Conservation (phyloP, 1,140 invertebrate species). For the Daktulosphaira vitifoliae region DNA sequence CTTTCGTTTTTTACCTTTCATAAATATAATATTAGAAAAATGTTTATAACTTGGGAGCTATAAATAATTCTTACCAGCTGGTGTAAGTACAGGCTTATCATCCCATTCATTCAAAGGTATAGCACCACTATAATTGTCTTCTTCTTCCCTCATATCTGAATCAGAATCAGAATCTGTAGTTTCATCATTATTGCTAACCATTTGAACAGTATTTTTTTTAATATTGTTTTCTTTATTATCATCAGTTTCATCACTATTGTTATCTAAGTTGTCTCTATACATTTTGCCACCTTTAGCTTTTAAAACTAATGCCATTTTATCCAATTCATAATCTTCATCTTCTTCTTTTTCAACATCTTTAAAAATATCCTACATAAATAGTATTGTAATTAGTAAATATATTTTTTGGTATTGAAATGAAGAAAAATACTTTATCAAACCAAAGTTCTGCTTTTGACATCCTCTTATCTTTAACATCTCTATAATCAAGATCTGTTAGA, state of each 20-base stretch:
- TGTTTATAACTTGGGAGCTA: too few relatives aligned
- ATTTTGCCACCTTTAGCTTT: slow-evolving; percentile 60
- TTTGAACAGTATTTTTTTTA: slow-evolving; percentile 40
- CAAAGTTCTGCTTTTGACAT: slow-evolving; percentile 72
- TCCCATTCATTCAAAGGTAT: slow-evolving; percentile 29
- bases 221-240: slow-evolving; percentile 13
- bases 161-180: slow-evolving; percentile 45
- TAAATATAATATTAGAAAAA: slow-evolving; percentile 25
- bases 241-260: slow-evolving; percentile 41
- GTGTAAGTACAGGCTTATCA: slow-evolving; percentile 13
- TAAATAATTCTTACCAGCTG: not conserved
- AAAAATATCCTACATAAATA: slow-evolving; percentile 58
- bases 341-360: slow-evolving; percentile 69
- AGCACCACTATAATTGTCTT: slow-evolving; percentile 2
- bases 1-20: slow-evolving; percentile 35
- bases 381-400: not conserved
- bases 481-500: slow-evolving; percentile 71
- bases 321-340: slow-evolving; percentile 79
- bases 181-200: slow-evolving; percentile 41
- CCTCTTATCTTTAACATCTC: slow-evolving; percentile 60
- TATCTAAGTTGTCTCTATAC: slow-evolving; percentile 45
- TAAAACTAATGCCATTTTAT: slow-evolving; percentile 62
- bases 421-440: slow-evolving; percentile 81
- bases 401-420: not conserved
- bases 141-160: slow-evolving; percentile 52